Evolutionary conservation across 2,888 invertebrate genomes (phyloP).

Genomic region (Nipponacmea schrenckii): DNA sequence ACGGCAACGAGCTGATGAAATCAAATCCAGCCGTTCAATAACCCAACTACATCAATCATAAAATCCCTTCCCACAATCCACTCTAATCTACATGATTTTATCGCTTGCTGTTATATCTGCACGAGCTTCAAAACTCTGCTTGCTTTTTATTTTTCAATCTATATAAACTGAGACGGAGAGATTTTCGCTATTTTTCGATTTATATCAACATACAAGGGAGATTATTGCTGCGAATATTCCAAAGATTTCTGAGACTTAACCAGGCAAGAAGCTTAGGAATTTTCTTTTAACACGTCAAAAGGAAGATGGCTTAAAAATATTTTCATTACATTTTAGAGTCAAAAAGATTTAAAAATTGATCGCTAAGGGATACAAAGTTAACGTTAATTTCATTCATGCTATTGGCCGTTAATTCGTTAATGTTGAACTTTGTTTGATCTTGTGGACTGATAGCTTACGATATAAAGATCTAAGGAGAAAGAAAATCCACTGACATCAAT

Average conservation of each 20-base stretch:
- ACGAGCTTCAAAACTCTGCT: background rate
- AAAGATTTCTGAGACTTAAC: background rate
- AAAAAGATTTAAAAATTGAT: background rate
- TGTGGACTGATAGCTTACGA: background rate
- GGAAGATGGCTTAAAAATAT: background rate
- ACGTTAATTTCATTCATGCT: background rate
- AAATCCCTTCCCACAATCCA: slow-evolving; percentile 4
- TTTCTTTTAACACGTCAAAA: too few relatives aligned
- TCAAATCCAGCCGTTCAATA: slow-evolving; percentile 13
- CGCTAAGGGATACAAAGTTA: background rate
- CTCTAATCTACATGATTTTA: background rate
- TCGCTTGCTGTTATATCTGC: background rate
- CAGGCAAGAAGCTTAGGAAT: too few relatives aligned
- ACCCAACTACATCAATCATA: slow-evolving; percentile 1
- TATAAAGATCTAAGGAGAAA: background rate
- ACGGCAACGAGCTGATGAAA: slow-evolving; percentile 12
- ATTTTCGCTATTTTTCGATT: background rate
- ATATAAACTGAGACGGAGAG: background rate
- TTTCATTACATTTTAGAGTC: background rate
- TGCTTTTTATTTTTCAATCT: background rate
- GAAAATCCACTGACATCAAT: background rate
- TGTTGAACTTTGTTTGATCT: background rate
- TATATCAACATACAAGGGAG: background rate
- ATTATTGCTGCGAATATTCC: background rate
- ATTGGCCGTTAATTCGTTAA: background rate